These are phyloP conservation scores for Sinohyriopsis cumingii DNA, from an alignment of 2,888 invertebrate species.

Conservation along the genomic window DNA sequence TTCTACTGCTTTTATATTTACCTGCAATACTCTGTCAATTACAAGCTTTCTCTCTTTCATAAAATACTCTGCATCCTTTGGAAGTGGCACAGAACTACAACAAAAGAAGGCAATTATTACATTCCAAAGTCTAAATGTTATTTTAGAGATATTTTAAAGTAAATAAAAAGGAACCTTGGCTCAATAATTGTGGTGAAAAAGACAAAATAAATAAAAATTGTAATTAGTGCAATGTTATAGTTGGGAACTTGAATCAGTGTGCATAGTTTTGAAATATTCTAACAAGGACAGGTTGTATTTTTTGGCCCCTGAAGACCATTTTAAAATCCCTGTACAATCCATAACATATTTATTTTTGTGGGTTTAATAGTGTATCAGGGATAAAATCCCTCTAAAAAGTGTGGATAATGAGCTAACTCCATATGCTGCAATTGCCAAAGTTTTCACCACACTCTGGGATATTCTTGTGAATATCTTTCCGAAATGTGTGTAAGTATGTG, in stretches of 20 bases:
- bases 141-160: background rate
- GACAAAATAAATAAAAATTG: background rate
- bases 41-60: slow-evolving; percentile 60
- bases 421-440: no score
- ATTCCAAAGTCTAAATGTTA: background rate
- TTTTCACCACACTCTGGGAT: background rate
- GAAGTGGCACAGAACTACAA: slow-evolving; percentile 68
- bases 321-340: no score
- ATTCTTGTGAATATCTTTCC: background rate
- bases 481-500: background rate
- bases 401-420: no score
- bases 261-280: no score
- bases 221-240: background rate
- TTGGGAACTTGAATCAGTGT: background rate
- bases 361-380: no score
- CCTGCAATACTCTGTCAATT: slow-evolving; percentile 64
- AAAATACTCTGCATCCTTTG: slow-evolving; percentile 65
- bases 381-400: no score
- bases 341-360: no score
- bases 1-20: slow-evolving; percentile 20
- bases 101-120: background rate
- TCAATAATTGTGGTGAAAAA: no score
- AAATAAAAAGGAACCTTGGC: no score
- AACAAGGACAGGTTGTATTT: no score
- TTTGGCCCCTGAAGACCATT: no score